phyloP scores from a whole-genome alignment of 37 sponge, comb jelly and placozoan genomes.

The Halichondria panicea region DNA sequence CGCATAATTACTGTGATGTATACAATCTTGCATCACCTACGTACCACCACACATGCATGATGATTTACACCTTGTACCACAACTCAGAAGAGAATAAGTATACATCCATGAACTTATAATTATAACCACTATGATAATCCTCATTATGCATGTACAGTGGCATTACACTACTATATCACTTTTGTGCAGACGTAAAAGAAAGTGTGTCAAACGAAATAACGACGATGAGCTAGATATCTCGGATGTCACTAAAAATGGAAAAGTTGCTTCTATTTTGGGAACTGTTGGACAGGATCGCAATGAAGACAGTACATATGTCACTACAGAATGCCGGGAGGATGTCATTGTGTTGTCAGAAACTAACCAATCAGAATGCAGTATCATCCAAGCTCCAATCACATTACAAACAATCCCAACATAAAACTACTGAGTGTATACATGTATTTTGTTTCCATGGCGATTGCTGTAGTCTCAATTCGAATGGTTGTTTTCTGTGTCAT shows the following conservation, averaged over 20 bases:
- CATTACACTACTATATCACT: background rate
- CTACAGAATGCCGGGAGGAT: too few species aligned
- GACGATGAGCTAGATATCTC: conserved; percentile 66
- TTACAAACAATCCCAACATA: conserved; percentile 20
- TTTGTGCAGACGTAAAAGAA: conserved; percentile 86
- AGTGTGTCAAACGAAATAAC: conserved; percentile 67
- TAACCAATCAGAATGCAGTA: background rate
- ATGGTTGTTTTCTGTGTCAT: too few species aligned
- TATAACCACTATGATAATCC: background rate
- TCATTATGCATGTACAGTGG: background rate
- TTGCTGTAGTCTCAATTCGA: too few species aligned
- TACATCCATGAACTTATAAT: background rate
- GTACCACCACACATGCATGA: background rate
- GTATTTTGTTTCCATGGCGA: too few species aligned
- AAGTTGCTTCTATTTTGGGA: background rate
- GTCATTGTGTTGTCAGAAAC: too few species aligned
- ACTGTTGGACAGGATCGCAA: too few species aligned
- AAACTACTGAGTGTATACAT: too few species aligned
- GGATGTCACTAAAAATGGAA: background rate
- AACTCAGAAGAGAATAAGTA: background rate
- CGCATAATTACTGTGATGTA: too few species aligned
- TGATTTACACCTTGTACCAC: background rate
- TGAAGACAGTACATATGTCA: too few species aligned
- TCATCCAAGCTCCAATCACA: conserved; percentile 5
- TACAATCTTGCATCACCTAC: too few species aligned